Percentiles rank a stretch among this genome's conserved stretches.
Evolutionary conservation across 2,888 invertebrate species (phyloP).

Genomic region (Pristionchus maxplancki): DNA sequence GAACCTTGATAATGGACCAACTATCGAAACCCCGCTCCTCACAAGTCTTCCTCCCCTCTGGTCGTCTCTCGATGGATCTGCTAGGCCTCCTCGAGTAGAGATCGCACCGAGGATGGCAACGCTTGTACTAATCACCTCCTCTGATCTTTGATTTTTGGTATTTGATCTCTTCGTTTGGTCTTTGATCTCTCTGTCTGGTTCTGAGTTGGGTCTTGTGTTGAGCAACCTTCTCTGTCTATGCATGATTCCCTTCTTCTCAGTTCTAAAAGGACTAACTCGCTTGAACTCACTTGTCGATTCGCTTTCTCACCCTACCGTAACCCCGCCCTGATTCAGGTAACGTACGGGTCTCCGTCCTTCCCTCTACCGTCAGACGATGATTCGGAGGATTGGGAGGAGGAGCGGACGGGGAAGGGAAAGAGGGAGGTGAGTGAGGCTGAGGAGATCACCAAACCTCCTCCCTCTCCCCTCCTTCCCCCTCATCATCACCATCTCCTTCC

Average conservation of each 20-base stretch:
- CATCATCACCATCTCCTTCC: neutral
- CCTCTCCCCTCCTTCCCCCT: neutral
- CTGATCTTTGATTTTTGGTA: conserved; percentile 7
- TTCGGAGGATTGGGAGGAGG: conserved; percentile 45
- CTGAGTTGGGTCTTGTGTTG: too few species aligned
- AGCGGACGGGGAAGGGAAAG: conserved; percentile 10
- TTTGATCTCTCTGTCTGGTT: neutral
- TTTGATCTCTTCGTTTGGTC: neutral
- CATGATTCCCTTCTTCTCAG: neutral
- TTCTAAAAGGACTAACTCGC: conserved; percentile 24
- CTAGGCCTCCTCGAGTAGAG: conserved; percentile 47
- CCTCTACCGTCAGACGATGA: conserved; percentile 23
- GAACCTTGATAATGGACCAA: too few species aligned
- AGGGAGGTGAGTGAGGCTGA: conserved; percentile 4
- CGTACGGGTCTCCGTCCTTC: conserved; percentile 35
- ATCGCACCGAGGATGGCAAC: neutral
- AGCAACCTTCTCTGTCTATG: too few species aligned
- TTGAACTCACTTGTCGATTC: neutral
- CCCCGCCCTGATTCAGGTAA: neutral
- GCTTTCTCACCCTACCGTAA: neutral
- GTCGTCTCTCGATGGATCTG: conserved; percentile 41
- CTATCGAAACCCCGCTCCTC: too few species aligned
- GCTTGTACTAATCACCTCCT: conserved; percentile 13
- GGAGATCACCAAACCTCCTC: neutral
- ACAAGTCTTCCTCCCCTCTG: neutral